These are phyloP conservation scores for Paraescarpia echinospica DNA, from an alignment of 1,140 invertebrate species.

Conservation along the genomic window DNA sequence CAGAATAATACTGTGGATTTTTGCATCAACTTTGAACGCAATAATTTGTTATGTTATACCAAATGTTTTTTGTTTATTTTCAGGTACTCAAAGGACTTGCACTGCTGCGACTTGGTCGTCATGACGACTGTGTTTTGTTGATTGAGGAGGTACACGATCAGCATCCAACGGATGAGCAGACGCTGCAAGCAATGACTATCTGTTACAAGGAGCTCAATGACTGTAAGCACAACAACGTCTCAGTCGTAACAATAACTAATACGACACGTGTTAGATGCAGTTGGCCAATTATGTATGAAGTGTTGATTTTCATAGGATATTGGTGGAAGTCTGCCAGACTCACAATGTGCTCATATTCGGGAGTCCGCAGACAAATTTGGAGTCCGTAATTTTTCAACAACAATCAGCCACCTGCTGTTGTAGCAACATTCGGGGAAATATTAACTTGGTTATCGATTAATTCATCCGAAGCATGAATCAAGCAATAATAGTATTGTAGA, in stretches of 20 bases:
- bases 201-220: constrained; percentile 86
- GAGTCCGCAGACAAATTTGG: no score
- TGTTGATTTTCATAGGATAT: no score
- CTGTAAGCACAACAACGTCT: neutral
- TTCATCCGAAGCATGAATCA: no score
- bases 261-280: no score
- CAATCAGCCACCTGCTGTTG: no score
- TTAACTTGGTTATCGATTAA: no score
- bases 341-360: no score
- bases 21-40: neutral
- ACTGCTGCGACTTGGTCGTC: constrained; percentile 79
- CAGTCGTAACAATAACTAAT: neutral
- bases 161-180: constrained; percentile 85
- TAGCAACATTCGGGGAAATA: no score
- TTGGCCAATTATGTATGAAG: no score
- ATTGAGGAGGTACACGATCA: constrained; percentile 78
- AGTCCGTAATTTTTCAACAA: no score
- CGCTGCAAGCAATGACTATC: constrained; percentile 93
- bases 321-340: no score
- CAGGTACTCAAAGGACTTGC: constrained; percentile 84
- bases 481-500: no score
- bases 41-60: neutral
- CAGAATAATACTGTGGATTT: neutral
- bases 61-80: constrained; percentile 17
- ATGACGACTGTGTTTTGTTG: constrained; percentile 73